Conservation (phyloP, 2,888 invertebrate genomes). For the Cybosia mesomella region DNA sequence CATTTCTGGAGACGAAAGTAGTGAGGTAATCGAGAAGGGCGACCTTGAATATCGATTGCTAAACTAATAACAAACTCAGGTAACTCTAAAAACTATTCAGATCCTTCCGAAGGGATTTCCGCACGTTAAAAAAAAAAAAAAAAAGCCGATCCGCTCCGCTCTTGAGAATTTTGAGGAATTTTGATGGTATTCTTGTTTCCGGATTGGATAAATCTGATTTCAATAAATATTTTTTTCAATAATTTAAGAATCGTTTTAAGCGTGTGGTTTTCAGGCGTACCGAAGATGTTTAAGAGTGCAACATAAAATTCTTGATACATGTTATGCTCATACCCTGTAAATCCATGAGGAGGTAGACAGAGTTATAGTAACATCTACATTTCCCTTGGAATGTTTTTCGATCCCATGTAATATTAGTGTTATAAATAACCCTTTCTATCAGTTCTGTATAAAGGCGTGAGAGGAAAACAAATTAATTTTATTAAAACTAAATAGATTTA, state of each 20-base stretch:
- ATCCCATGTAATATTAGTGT: no score
- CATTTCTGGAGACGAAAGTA: constrained; percentile 27
- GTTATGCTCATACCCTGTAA: no score
- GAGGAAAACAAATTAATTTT: not conserved
- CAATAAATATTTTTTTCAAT: not conserved
- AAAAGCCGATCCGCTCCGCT: no score
- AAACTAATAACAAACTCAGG: constrained; percentile 38
- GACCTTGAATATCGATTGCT: constrained; percentile 30
- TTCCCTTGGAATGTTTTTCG: not conserved
- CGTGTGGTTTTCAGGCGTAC: no score
- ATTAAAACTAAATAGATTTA: not conserved
- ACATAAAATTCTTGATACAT: no score
- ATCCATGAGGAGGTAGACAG: no score
- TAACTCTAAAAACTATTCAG: constrained; percentile 32
- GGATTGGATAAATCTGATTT: not conserved
- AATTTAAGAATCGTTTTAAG: no score
- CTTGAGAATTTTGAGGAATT: not conserved
- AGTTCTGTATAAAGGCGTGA: not conserved
- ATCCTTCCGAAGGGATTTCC: no score
- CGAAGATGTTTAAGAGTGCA: no score
- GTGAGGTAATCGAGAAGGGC: constrained; percentile 28
- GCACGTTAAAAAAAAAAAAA: no score
- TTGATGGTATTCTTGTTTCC: not conserved
- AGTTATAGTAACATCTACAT: not conserved
- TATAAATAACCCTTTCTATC: not conserved